phyloP scores from a whole-genome alignment of 1,140 invertebrate species.

The Apocrypta bakeri region DNA sequence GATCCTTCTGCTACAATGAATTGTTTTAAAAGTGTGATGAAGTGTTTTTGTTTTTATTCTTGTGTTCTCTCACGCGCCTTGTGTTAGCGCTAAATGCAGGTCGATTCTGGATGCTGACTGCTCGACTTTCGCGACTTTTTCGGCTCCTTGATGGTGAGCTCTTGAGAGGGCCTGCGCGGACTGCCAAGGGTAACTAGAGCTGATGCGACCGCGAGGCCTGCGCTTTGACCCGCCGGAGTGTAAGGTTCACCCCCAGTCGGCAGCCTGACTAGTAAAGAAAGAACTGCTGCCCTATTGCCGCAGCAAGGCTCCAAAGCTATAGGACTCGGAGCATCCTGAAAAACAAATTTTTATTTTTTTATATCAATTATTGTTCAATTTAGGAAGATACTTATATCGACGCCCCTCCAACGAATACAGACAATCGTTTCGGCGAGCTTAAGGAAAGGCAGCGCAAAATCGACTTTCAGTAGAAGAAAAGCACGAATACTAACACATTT shows the following conservation, averaged over 20 bases:
- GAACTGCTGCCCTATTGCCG: constrained; percentile 92
- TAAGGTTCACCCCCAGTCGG: constrained; percentile 86
- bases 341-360: not conserved
- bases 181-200: constrained; percentile 90
- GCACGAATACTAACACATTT: no score
- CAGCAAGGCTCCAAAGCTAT: constrained; percentile 94
- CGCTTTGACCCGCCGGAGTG: constrained; percentile 88
- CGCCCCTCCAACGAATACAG: no score
- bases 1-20: constrained; percentile 19
- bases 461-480: no score
- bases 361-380: no score
- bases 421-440: no score
- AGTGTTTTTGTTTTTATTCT: constrained; percentile 15
- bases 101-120: constrained; percentile 83
- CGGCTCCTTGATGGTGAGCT: constrained; percentile 80
- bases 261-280: constrained; percentile 92
- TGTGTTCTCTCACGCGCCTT: not conserved
- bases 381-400: no score
- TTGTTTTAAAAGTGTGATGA: constrained; percentile 28
- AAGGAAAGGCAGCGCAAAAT: no score
- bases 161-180: constrained; percentile 82
- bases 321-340: constrained; percentile 87
- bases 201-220: constrained; percentile 88
- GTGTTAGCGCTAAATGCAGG: constrained; percentile 69
- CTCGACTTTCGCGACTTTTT: constrained; percentile 79